Conservation (phyloP, 2,113 vertebrate species). For the Laterallus jamaicensis region DNA sequence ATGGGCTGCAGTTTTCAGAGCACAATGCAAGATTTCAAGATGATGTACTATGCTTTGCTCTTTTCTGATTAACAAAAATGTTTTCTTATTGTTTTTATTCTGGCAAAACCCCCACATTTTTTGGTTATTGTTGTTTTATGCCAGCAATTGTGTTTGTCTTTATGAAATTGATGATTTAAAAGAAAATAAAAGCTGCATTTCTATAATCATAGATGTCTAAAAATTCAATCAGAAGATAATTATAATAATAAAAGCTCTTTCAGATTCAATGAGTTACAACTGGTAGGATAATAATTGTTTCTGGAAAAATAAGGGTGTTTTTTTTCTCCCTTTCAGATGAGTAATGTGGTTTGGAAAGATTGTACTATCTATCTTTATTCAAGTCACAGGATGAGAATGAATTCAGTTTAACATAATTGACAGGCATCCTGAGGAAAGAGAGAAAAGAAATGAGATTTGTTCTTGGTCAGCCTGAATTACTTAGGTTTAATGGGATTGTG, state of each 20-base stretch:
- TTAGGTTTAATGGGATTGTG: neutral
- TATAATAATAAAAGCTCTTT: conserved; percentile 37
- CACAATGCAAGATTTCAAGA: neutral
- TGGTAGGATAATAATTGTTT: neutral
- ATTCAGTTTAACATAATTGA: neutral
- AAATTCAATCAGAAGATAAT: conserved; percentile 31
- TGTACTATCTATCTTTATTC: conserved; percentile 3
- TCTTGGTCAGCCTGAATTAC: neutral
- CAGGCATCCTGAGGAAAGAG: neutral
- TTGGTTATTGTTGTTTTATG: neutral
- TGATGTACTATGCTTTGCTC: neutral
- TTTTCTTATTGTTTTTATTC: neutral
- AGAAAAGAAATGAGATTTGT: neutral
- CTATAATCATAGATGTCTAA: neutral
- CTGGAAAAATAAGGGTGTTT: neutral
- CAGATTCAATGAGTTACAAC: neutral
- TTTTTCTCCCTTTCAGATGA: conserved; percentile 7
- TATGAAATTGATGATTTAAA: neutral
- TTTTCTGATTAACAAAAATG: neutral
- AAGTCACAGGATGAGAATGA: neutral
- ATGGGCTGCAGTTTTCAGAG: neutral
- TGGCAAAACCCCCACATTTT: neutral
- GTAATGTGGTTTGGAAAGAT: neutral
- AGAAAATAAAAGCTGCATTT: conserved; percentile 8
- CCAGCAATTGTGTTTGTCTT: neutral